phyloP scores from a whole-genome alignment of 2,888 invertebrate species.

The Patella ulyssiponensis region DNA sequence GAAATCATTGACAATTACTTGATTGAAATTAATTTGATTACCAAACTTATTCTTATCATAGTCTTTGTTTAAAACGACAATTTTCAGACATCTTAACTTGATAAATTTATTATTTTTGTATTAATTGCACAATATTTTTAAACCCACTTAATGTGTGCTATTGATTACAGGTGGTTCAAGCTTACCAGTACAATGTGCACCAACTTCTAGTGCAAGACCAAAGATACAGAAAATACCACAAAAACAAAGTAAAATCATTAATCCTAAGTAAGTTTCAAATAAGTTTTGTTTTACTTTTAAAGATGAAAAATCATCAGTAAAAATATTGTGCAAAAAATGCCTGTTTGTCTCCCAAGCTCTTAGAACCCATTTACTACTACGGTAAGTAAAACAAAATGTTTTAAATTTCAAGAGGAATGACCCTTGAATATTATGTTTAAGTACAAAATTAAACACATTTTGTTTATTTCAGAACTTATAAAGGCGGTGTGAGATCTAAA shows the following conservation, averaged over 20 bases:
- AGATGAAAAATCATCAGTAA: background rate
- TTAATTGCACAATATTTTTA: background rate
- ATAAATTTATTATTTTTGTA: background rate
- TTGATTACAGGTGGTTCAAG: conserved; percentile 56
- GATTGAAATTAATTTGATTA: too few relatives aligned
- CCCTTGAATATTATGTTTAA: too few relatives aligned
- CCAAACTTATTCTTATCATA: too few relatives aligned
- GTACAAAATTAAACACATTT: background rate
- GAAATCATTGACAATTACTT: too few relatives aligned
- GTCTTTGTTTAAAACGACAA: too few relatives aligned
- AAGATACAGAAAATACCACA: conserved; percentile 40
- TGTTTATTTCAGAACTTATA: conserved; percentile 53
- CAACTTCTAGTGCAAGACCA: conserved; percentile 59
- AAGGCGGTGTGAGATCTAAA: conserved; percentile 59
- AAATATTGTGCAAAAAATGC: too few relatives aligned
- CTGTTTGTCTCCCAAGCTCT: too few relatives aligned
- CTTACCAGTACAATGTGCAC: conserved; percentile 57
- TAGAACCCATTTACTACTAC: too few relatives aligned
- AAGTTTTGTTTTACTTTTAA: conserved; percentile 14
- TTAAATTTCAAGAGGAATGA: too few relatives aligned
- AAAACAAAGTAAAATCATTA: conserved; percentile 57
- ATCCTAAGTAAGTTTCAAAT: conserved; percentile 55
- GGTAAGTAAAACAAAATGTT: too few relatives aligned
- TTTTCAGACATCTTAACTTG: background rate
- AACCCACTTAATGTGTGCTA: background rate